These are phyloP conservation scores for Drosophila suboccidentalis DNA, from an alignment of 2,888 invertebrate species.

Conservation along the genomic window DNA sequence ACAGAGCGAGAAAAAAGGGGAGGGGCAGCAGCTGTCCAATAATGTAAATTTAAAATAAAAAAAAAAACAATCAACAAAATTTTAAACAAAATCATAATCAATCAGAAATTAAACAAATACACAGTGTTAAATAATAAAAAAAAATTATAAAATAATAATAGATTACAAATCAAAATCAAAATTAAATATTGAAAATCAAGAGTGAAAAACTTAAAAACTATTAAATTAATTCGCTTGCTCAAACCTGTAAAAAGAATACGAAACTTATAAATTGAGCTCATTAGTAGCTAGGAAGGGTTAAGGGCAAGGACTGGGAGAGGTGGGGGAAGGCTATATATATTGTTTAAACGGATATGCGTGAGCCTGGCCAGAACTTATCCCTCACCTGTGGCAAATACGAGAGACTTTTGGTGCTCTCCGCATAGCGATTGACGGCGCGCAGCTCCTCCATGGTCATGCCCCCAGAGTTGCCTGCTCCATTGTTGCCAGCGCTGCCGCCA, in stretches of 20 bases:
- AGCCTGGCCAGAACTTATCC: conserved; percentile 85
- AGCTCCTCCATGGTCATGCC: conserved; percentile 93
- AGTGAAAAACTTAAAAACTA: conserved; percentile 46
- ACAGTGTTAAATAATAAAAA: conserved; percentile 35
- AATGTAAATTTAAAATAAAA: conserved; percentile 12
- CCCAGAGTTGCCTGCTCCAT: conserved; percentile 82
- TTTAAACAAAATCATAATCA: conserved; percentile 52
- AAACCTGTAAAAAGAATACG: conserved; percentile 73
- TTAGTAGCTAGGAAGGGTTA: conserved; percentile 23
- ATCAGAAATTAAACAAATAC: conserved; percentile 47
- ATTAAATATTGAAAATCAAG: conserved; percentile 50
- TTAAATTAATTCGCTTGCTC: conserved; percentile 38
- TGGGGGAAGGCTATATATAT: not conserved
- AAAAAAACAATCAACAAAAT: conserved; percentile 21
- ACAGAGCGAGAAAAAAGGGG: conserved; percentile 18
- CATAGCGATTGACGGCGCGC: conserved; percentile 94
- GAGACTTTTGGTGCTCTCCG: conserved; percentile 96
- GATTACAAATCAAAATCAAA: conserved; percentile 58
- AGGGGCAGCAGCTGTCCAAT: conserved; percentile 29
- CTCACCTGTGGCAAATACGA: conserved; percentile 96
- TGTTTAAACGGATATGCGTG: conserved; percentile 85
- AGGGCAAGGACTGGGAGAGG: not conserved
- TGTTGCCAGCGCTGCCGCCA: conserved; percentile 62
- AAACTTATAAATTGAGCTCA: conserved; percentile 58
- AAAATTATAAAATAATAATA: conserved; percentile 30